Evolutionary conservation across 2,113 vertebrate species (phyloP), one percentile per base, ranked within the genome.

Genomic region (Ramphastos sulfuratus): DNA sequence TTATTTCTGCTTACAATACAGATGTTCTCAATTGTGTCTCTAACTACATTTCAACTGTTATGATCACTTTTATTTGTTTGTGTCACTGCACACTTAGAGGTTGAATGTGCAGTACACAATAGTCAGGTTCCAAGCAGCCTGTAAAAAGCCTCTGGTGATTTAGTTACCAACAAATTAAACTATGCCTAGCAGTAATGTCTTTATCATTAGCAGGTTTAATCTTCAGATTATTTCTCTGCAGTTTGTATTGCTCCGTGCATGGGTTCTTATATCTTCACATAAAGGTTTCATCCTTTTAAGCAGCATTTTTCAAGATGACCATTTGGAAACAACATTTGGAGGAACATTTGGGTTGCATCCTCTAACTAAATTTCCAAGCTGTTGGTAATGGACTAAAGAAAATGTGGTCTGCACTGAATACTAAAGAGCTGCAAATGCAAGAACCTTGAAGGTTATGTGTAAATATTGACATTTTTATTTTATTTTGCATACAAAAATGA

Each of bases 361-460:
- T 98, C 97, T 97, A 98, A 98, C 98, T 97, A 98, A 98, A 98
- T 98, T 98, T 98, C 97, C 98, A 98, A 98, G 98, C 98, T 97
- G 97, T 97, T 98, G 95, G 96, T 97, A 97, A 97, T 96, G 97
- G 98, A 98, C 97, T 97, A 97, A 97, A 95, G 95, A 94, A 98
- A 97, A 92, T 85, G 96, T 97, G 97, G 96, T 97, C 96, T 97
- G 98, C 94, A 97, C 97, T 96, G 98, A 98, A 98, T 97, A 98
- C 97, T 97, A 97, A 97, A 93, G 94, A 98, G 97, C 95, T 93
- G 93, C 87, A 96, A 96, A 93, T 97, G 94, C 95, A 96, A 97
- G 96, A 96, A 93, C 94, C 96, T 97, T 98, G 97, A 98, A 97
- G 98, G 98, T 98, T 97, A 97, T 97, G 97, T 97, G 97, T 97